These are phyloP conservation scores for Siniperca knerii DNA, from an alignment of 2,113 vertebrate species.

Conservation along the genomic window DNA sequence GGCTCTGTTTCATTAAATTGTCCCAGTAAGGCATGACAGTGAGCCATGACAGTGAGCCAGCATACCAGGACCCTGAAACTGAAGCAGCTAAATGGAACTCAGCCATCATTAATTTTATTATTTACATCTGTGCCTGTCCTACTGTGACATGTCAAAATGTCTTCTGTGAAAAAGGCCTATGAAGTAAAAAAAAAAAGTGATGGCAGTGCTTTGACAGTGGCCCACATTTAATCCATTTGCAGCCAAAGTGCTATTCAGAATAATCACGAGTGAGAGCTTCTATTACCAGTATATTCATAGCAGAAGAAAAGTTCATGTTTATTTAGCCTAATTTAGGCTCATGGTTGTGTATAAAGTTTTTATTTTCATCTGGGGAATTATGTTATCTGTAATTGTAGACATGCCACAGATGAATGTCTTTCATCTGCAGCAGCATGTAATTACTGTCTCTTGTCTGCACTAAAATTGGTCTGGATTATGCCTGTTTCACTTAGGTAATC, in stretches of 20 bases:
- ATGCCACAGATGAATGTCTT: constrained; percentile 13
- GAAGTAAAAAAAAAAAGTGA: not conserved
- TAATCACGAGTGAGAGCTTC: not conserved
- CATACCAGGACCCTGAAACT: not conserved
- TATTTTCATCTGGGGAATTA: constrained; percentile 19
- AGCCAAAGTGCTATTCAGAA: constrained; percentile 21
- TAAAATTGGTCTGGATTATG: not conserved
- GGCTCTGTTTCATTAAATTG: not conserved
- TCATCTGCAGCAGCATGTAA: constrained; percentile 15
- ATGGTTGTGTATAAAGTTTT: not conserved
- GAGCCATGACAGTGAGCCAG: not conserved
- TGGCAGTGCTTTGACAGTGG: not conserved
- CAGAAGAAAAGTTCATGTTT: not conserved
- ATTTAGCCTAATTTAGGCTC: not conserved
- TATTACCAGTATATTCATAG: not conserved
- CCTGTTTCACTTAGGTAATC: not conserved
- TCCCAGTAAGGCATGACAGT: not conserved
- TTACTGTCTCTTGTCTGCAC: constrained; percentile 5
- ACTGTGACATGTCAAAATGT: constrained; percentile 5
- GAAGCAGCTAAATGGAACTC: constrained; percentile 2
- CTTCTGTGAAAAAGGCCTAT: not conserved
- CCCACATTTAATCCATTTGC: constrained; percentile 20
- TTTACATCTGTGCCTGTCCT: not conserved
- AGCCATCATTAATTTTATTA: not conserved
- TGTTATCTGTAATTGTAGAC: constrained; percentile 7